Conservation (phyloP, 2,113 vertebrate genomes). For the Polypterus bichir region DNA sequence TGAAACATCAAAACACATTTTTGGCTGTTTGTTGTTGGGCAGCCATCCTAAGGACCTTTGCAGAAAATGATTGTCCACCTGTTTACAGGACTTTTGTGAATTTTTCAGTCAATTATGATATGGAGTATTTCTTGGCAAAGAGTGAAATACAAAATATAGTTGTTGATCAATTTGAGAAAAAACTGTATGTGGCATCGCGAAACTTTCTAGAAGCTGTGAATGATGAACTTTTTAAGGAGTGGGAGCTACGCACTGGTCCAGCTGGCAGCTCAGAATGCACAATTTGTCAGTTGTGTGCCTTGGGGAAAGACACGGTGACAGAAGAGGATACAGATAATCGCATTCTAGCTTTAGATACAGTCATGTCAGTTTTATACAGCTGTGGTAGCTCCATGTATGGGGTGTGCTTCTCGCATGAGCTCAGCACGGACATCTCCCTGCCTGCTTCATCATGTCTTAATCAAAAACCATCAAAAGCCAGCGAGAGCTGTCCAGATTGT, state of each 20-base stretch:
- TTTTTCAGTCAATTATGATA: slow-evolving; percentile 58
- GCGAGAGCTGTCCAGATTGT: slow-evolving; percentile 66
- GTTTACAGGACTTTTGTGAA: slow-evolving; percentile 45
- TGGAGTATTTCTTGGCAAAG: slow-evolving; percentile 53
- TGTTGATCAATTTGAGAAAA: slow-evolving; percentile 41
- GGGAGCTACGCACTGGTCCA: slow-evolving; percentile 62
- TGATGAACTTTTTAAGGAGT: slow-evolving; percentile 43
- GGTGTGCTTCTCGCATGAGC: slow-evolving; percentile 69
- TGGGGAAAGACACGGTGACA: slow-evolving; percentile 29
- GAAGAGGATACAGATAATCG: slow-evolving; percentile 57
- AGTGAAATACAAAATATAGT: slow-evolving; percentile 66
- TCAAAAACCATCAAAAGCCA: slow-evolving; percentile 43
- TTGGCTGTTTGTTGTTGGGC: slow-evolving; percentile 44
- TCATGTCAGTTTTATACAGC: slow-evolving; percentile 65
- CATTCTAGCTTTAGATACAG: slow-evolving; percentile 65
- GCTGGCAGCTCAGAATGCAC: slow-evolving; percentile 56
- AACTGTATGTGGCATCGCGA: slow-evolving; percentile 65
- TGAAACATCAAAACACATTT: slow-evolving; percentile 39
- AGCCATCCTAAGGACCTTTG: slow-evolving; percentile 36
- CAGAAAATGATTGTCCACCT: slow-evolving; percentile 45
- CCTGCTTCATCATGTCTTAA: slow-evolving; percentile 65
- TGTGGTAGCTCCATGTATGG: slow-evolving; percentile 70
- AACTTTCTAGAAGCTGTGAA: slow-evolving; percentile 69
- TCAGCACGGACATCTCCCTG: slow-evolving; percentile 32
- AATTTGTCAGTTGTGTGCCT: slow-evolving; percentile 57